Evolutionary conservation across 2,797 vertebrate genomes (phyloP).

Genomic region (Rousettus madagascariensis): DNA sequence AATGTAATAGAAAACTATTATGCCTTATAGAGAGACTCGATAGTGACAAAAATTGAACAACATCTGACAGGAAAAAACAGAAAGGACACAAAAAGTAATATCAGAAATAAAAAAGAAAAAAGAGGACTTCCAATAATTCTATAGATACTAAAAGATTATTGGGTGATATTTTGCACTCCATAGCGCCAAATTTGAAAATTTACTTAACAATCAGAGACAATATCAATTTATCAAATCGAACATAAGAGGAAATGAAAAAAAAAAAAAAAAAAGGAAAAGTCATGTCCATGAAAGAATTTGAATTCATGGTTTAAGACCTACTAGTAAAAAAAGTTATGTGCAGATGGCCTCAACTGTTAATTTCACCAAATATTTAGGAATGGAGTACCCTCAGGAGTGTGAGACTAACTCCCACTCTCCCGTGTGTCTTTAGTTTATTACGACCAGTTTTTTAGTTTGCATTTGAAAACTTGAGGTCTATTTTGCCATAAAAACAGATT

Average conservation of each 20-base stretch:
- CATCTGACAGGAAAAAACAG: background rate
- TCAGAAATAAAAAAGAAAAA: background rate
- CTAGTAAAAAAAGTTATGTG: background rate
- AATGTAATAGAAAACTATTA: background rate
- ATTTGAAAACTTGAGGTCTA: background rate
- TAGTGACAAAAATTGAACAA: background rate
- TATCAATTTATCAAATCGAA: background rate
- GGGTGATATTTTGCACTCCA: background rate
- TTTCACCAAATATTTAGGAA: background rate
- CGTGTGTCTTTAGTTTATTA: background rate
- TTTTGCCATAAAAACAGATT: background rate
- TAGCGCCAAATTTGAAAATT: background rate
- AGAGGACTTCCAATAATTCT: background rate
- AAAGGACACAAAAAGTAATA: background rate
- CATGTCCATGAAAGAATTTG: background rate
- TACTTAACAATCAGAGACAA: background rate
- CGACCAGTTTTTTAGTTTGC: background rate
- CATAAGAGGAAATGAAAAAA: background rate
- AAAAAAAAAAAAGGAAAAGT: background rate
- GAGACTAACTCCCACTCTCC: background rate
- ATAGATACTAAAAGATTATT: background rate
- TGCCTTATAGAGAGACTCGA: background rate
- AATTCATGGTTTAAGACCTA: background rate
- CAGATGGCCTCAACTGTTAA: background rate
- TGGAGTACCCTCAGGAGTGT: fast-evolving